phyloP scores from a whole-genome alignment of 1,140 invertebrate species.

The Eciton burchellii region DNA sequence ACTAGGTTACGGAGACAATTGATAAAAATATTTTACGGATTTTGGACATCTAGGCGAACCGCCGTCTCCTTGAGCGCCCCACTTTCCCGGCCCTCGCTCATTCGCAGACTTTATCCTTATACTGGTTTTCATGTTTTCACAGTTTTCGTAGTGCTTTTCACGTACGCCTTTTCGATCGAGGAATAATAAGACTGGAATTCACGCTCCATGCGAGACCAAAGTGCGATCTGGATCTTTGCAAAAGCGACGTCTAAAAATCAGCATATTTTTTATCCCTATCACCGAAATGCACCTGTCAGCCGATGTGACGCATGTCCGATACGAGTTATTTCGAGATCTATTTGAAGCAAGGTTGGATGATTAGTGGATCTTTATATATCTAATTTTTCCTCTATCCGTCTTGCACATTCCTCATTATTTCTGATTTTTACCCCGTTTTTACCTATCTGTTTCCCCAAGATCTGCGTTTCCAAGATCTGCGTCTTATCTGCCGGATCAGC shows the following conservation, averaged over 20 bases:
- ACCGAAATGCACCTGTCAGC: neutral
- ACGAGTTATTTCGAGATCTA: neutral
- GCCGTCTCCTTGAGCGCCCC: neutral
- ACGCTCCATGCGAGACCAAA: neutral
- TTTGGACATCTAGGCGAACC: neutral
- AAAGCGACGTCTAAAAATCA: constrained; percentile 8
- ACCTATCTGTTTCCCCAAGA: neutral
- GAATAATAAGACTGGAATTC: neutral
- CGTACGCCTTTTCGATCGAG: constrained; percentile 1
- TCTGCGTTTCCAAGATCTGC: too few relatives aligned
- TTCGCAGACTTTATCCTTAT: neutral
- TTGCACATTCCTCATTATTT: neutral
- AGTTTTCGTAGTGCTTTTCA: too few relatives aligned
- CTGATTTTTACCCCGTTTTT: neutral
- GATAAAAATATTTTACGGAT: constrained; percentile 58
- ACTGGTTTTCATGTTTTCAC: too few relatives aligned
- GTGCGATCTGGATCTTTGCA: neutral
- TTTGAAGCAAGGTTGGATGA: neutral
- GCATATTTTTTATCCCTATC: neutral
- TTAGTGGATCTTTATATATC: neutral
- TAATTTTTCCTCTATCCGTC: neutral
- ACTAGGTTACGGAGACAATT: constrained; percentile 40
- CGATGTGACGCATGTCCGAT: too few relatives aligned
- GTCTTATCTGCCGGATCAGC: too few relatives aligned
- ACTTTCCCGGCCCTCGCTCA: neutral